These are phyloP conservation scores for Dicyrtomina minuta DNA, from an alignment of 2,888 invertebrate species.

Conservation along the genomic window DNA sequence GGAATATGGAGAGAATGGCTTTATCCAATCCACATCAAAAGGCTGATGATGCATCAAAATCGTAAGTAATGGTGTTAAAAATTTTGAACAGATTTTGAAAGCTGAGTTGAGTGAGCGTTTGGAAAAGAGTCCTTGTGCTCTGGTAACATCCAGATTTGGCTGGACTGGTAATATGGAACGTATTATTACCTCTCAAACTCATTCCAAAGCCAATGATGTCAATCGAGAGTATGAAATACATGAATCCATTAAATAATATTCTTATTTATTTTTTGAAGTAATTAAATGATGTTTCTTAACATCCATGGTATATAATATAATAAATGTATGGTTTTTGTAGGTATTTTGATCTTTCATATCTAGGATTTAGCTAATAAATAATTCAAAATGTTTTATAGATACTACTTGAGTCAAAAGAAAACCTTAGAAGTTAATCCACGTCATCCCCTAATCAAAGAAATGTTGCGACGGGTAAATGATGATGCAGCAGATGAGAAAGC, in stretches of 20 bases:
- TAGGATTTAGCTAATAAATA: background rate
- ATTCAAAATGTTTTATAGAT: constrained; percentile 56
- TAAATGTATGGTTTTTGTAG: no score
- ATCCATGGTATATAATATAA: no score
- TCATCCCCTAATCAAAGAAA: constrained; percentile 91
- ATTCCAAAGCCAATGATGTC: constrained; percentile 63
- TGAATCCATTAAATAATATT: no score
- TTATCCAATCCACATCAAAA: constrained; percentile 96
- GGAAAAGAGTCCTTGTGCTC: constrained; percentile 63
- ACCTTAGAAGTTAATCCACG: constrained; percentile 95
- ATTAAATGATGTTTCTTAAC: no score
- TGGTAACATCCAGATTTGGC: constrained; percentile 64
- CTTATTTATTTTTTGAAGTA: no score
- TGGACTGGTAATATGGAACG: constrained; percentile 69
- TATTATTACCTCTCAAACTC: constrained; percentile 63
- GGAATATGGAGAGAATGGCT: constrained; percentile 97
- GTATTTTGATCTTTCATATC: no score
- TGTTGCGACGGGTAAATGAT: constrained; percentile 76
- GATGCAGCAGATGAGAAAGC: constrained; percentile 77
- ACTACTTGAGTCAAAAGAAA: constrained; percentile 92
- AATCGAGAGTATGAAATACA: constrained; percentile 60
- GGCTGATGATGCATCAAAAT: constrained; percentile 83
- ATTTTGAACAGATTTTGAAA: constrained; percentile 59
- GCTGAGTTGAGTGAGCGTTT: constrained; percentile 63
- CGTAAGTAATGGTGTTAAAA: constrained; percentile 56